Evolutionary conservation across 2,888 invertebrate genomes (phyloP), one percentile per base, ranked within the genome.

Genomic region (Shargacucullia verbasci): DNA sequence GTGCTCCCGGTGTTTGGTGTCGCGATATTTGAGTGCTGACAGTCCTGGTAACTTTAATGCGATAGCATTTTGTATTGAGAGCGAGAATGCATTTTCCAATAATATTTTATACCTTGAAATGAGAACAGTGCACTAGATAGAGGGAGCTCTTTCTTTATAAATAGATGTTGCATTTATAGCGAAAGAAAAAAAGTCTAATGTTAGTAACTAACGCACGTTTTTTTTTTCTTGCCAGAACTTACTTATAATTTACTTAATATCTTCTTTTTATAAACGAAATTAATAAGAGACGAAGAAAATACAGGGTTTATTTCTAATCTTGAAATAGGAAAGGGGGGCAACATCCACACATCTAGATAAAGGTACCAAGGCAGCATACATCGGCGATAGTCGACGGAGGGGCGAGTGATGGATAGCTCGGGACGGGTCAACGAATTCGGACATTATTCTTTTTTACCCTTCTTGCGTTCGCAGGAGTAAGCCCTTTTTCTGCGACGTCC

Each of bases 401-500:
- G 89, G 84, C 83, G 91, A 90, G 94, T 94, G 94, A 94, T 94
- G 94, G 94, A 94, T 94, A 88, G 92, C 91, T 86, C 87, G 91
- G 91, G 92, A 94, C 94, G 94, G 94, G 94, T 94, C 94, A 94
- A 94, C 94, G 94, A 92, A 94, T 94, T 94, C 94, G 94, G 90
- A 93, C 94, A 94, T 94, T 94, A 94, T 94, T 94, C 94, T 94
- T 94, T 94, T 94, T 94, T 93, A 94, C 93, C 94, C 94, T 94
- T 94, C 94, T 94, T 92, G 90, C 90, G 89, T 91, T 92, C 90
- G 91, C 90, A 88, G 88, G 89, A 90, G 92, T 92, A 92, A 92
- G 92, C 92, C 92, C 93, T 92, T 93, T 93, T 93, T 90, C 88
- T 91, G 90, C 89, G 88, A 90, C 84, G 90, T 91, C 90, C 91